Evolutionary conservation across 2,797 vertebrate genomes (phyloP), one percentile per base, ranked within the genome.

Genomic region (Mus spretus): DNA sequence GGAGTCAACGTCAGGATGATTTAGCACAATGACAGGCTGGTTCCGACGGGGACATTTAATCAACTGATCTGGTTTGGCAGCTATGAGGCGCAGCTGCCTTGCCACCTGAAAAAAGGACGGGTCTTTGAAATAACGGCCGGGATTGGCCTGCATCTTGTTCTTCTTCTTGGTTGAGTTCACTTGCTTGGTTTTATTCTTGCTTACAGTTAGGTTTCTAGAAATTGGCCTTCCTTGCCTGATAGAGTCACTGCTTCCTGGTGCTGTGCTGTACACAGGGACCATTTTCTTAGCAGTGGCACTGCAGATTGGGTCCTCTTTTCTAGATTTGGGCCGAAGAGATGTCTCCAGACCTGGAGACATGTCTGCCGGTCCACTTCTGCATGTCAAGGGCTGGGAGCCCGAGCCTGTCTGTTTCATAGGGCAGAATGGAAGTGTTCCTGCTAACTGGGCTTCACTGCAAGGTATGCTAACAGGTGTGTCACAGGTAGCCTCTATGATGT

Each of bases 1-100:
- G 0, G 98, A 97, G 83, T 99, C 99, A 4, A 99, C 99, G 28
- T 99, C 99, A 0, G 99, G 99, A 86, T 99, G 99, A 97, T 99
- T 99, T 65, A 99, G 98, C 84, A 99, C 99, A 37, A 99, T 99
- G 95, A 99, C 99, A 0, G 99, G 99, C 97, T 99, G 99, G 98
- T 99, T 99, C 31, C 99, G 99, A 47, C 99, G 98, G 26, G 99
- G 99, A 2, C 98, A 98, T 78, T 99, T 99, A 89, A 99, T 99
- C 83, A 98, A 97, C 83, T 99, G 99, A 97, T 99, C 98, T 7
- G 47, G 97, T 95, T 98, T 99, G 89, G 99, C 98, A 0, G 99
- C 99, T 88, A 98, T 98, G 15, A 99, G 99, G 17, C 98, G 96
- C 37, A 99, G 98, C 82, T 98, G 98, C 55, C 98, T 98, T 31